Base-by-base conservation (phyloP, 2,888 invertebrate genomes). In the Ophion ellenae region DNA sequence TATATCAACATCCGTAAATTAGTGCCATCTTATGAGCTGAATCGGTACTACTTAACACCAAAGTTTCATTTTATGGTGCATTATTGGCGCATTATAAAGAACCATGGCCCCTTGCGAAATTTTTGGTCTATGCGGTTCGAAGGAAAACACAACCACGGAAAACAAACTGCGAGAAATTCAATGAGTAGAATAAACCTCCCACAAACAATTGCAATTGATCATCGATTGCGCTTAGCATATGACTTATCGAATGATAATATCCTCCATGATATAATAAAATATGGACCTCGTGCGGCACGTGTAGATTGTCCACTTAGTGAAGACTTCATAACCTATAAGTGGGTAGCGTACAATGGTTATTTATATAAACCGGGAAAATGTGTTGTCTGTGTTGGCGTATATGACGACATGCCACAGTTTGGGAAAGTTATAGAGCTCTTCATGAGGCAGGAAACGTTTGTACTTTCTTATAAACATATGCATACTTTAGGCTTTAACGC, bases 121-220 rank as follows among this genome's bases (percentile, higher is more conserved):
- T 83, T 83, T 73, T 86, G 71, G 70, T 75, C 82, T 20, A 84
- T 86, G 76, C 32, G 82, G n/a, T 71, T 82, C 53, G 86, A 86
- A 79, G 78, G 76, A 47, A 81, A 84, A 32, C 84, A 86, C 71
- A 47, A 73, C 71, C 32, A 36, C 36, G 81, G 64, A 47, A 84
- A 86, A 75, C 67, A 53, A 45, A 70, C 73, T 7, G 78, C 73
- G 9, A 79, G 73, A 53, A 24, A 24, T 24, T 24, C 24, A 24
- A 24, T 24, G 24, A 24, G 24, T 24, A 24, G 24, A 24, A 24
- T 71, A 11, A 84, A 84, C 80, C 28, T 82, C 14, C 75, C 73
- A 1, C 67, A 84, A 61, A 64, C 79, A 20, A 63, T 86, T 24
- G 84, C 84, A 14, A 20, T 61, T n/a, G 81, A 36, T 61, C 75